Evolutionary conservation across 2,797 vertebrate species (phyloP).

Genomic region (Pangasius mekongensis): DNA sequence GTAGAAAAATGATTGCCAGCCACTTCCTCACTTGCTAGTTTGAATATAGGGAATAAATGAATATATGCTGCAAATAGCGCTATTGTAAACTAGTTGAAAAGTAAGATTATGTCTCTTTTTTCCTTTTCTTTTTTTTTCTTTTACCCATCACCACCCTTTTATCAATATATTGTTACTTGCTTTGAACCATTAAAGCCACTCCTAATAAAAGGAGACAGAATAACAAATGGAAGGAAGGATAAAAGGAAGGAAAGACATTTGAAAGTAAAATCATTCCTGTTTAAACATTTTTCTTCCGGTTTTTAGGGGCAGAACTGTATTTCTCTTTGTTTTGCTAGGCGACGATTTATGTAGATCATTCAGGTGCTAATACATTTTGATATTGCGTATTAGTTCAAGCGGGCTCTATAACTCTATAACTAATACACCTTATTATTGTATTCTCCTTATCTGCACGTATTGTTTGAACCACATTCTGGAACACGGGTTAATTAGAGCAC

Average conservation of each 20-base stretch:
- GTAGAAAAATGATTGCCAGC: no score
- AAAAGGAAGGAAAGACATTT: not conserved
- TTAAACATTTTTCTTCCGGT: not conserved
- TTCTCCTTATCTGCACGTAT: not conserved
- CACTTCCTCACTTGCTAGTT: not conserved
- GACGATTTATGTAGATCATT: not conserved
- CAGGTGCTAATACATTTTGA: not conserved
- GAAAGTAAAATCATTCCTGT: not conserved
- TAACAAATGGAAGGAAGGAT: not conserved
- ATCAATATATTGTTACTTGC: no score
- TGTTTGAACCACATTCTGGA: constrained; percentile 5
- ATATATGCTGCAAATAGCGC: no score
- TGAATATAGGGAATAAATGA: not conserved
- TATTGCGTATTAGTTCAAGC: not conserved
- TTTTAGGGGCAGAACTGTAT: not conserved
- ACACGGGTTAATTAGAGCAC: constrained; percentile 72
- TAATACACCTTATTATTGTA: not conserved
- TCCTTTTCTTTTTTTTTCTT: no score
- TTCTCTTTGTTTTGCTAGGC: no score
- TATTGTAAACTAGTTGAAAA: no score
- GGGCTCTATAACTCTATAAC: no score
- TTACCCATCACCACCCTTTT: no score
- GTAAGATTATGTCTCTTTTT: no score
- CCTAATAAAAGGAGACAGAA: not conserved
- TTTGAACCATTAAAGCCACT: no score